phyloP scores from a whole-genome alignment of 2,888 invertebrate species.

The Andricus curvator region DNA sequence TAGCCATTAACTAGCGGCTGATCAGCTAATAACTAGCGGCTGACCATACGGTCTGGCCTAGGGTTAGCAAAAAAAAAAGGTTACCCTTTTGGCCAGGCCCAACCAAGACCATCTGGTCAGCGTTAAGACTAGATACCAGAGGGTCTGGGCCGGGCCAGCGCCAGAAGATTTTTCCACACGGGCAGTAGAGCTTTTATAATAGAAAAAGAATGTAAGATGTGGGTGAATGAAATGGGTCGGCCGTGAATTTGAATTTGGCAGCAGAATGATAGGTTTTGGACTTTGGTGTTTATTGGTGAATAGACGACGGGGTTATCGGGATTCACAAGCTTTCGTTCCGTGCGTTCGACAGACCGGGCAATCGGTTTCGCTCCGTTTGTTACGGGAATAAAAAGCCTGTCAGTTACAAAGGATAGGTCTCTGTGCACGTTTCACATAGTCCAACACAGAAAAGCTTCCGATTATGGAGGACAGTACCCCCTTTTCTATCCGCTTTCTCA shows the following conservation, averaged over 20 bases:
- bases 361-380: slow-evolving; percentile 35
- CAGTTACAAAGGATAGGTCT: slow-evolving; percentile 31
- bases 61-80: too few species aligned
- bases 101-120: too few species aligned
- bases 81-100: too few species aligned
- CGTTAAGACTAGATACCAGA: too few species aligned
- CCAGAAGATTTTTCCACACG: too few species aligned
- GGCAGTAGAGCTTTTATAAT: background rate
- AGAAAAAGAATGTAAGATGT: background rate
- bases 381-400: slow-evolving; percentile 39
- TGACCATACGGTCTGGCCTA: too few species aligned
- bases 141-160: too few species aligned
- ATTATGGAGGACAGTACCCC: slow-evolving; percentile 1
- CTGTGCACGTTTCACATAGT: background rate
- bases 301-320: slow-evolving; percentile 14
- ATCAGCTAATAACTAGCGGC: too few species aligned
- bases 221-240: background rate
- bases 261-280: slow-evolving; percentile 2
- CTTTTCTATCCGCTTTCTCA: background rate
- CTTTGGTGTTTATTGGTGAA: slow-evolving; percentile 23
- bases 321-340: slow-evolving; percentile 8
- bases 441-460: background rate
- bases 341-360: slow-evolving; percentile 25
- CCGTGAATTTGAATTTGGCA: background rate
- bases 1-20: too few species aligned